Evolutionary conservation across 2,888 invertebrate genomes (phyloP), one percentile per base, ranked within the genome.

Genomic region (Athripsodes cinereus): DNA sequence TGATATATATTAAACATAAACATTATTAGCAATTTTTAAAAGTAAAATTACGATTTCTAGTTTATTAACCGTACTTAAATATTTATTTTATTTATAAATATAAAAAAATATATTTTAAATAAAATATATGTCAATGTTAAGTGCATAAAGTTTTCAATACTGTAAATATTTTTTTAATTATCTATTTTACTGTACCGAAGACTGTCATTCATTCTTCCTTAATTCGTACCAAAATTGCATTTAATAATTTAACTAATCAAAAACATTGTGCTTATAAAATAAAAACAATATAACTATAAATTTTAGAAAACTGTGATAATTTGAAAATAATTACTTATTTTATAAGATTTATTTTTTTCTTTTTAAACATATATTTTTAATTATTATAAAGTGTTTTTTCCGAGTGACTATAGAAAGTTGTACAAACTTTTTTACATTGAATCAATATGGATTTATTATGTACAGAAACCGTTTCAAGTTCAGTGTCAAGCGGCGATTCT

Each of bases 391-490:
- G 13, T 8, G 2, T 40, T 40, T 40, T 40, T 16, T 40, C 8
- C 13, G 40, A 40, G 8, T 8, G 2, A 8, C 13, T 40, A 3
- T 3, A 2, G 40, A 13, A 40, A 16, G n/a, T n/a, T 8, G 13
- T 40, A 8, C 2, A 16, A 40, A 40, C 40, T 40, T 3, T 40
- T n/a, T 40, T 16, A 13, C 13, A 8, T 40, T 13, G 40, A 8
- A 3, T 40, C 40, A 40, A 40, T 21, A 81, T 81, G 81, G 81
- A 81, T 76, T 76, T 82, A 72, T 72, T 81, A 72, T 82, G 82
- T 69, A 79, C 77, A 69, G 82, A 82, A 73, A 79, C 79, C 67
- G 81, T 81, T 69, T 40, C 46, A 44, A 60, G 53, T 40, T 40
- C 40, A 8, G 13, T 16, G 3, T 40, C 40, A 5, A 47, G 51